Percentiles rank a stretch among this genome's conserved stretches.
These are phyloP conservation scores for Lasioglossum morio DNA, from an alignment of 2,888 invertebrate genomes.

Conservation along the genomic window DNA sequence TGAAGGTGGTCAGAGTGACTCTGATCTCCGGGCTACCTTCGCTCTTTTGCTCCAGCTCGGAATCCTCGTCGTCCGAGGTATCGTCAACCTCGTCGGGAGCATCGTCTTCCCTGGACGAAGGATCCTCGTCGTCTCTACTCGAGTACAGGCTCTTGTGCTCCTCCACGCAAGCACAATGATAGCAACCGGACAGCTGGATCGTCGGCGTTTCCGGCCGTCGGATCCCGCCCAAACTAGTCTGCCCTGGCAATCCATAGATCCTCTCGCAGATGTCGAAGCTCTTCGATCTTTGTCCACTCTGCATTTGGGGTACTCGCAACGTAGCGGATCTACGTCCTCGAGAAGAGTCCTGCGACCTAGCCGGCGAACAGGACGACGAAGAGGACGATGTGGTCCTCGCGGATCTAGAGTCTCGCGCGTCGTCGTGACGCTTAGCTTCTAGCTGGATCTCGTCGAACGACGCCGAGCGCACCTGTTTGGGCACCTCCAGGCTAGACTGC, in stretches of 20 bases:
- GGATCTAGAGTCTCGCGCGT: constrained; percentile 48
- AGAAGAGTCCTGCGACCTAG: constrained; percentile 75
- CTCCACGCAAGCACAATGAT: constrained; percentile 92
- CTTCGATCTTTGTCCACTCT: constrained; percentile 89
- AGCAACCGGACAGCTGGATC: constrained; percentile 89
- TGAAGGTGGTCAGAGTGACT: constrained; percentile 74
- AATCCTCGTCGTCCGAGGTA: constrained; percentile 59
- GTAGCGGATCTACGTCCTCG: constrained; percentile 68
- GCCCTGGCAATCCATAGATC: constrained; percentile 81
- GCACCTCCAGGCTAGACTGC: constrained; percentile 95
- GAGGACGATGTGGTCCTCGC: constrained; percentile 73
- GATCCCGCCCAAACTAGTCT: constrained; percentile 69
- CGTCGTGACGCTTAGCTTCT: constrained; percentile 89
- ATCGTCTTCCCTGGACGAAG: constrained; percentile 73
- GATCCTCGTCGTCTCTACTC: constrained; percentile 81
- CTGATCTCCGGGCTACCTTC: constrained; percentile 80
- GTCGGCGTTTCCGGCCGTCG: constrained; percentile 75
- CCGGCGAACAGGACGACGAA: constrained; percentile 79
- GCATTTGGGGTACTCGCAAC: constrained; percentile 89
- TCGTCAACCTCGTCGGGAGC: constrained; percentile 65
- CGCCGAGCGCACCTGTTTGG: constrained; percentile 95
- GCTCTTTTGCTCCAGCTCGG: constrained; percentile 64
- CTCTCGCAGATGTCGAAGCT: constrained; percentile 93
- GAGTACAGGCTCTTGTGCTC: constrained; percentile 88
- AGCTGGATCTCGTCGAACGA: constrained; percentile 96